A percentile compares a stretch with the other conserved stretches of the same genome.
phyloP scores from a whole-genome alignment of 2,888 invertebrate species.

The Mythimna lalbum region DNA sequence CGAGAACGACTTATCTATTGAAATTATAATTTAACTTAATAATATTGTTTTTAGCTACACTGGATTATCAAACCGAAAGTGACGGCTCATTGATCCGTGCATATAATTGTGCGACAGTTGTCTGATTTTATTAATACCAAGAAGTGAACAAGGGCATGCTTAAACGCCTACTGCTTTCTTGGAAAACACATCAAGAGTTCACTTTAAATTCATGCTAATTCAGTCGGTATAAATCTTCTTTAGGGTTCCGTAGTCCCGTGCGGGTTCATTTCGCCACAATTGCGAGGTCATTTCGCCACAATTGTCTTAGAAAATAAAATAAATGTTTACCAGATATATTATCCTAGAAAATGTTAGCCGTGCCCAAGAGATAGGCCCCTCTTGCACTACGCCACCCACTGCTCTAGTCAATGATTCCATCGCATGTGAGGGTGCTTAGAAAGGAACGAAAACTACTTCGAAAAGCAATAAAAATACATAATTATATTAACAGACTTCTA shows the following conservation, averaged over 20 bases:
- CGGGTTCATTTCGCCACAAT: too few species aligned
- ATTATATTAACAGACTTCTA: too few species aligned
- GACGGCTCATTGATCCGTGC: conserved; percentile 69
- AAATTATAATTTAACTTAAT: conserved; percentile 2
- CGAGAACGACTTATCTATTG: neutral
- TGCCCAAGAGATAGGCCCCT: too few species aligned
- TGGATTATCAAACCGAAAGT: conserved; percentile 37
- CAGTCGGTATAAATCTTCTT: neutral
- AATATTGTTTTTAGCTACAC: neutral
- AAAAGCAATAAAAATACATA: too few species aligned
- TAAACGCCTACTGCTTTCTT: conserved; percentile 24
- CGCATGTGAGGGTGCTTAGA: too few species aligned
- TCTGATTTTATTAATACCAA: conserved; percentile 52
- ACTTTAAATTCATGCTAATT: conserved; percentile 7
- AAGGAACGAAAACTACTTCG: too few species aligned
- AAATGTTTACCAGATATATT: too few species aligned
- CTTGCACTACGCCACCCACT: too few species aligned
- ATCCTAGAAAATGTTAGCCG: too few species aligned
- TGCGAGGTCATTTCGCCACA: too few species aligned
- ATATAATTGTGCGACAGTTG: conserved; percentile 56
- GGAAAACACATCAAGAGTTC: conserved; percentile 27
- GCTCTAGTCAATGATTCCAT: too few species aligned
- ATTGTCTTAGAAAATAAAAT: too few species aligned
- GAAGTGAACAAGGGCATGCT: conserved; percentile 21
- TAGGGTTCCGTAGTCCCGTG: neutral